These are phyloP conservation scores for Pentalonia nigronervosa DNA, from an alignment of 1,140 invertebrate species.

Conservation along the genomic window DNA sequence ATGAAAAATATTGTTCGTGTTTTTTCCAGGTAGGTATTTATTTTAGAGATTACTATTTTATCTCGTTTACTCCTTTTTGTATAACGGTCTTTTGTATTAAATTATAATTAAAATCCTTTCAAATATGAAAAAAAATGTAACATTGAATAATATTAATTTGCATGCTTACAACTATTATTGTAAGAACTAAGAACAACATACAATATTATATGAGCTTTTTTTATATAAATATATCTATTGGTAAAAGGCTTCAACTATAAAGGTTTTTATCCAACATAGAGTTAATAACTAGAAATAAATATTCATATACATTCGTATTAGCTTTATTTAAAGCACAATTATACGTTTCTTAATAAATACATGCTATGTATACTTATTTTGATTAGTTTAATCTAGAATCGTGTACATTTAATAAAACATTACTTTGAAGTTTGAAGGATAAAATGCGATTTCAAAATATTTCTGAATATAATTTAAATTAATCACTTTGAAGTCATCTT, in stretches of 20 bases:
- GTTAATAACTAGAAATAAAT: too few relatives aligned
- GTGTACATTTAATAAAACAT: neutral
- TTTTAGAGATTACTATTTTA: neutral
- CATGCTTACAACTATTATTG: neutral
- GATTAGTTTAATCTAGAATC: neutral
- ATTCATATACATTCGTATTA: neutral
- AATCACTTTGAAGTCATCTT: neutral
- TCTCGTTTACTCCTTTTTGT: neutral
- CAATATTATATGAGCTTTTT: neutral
- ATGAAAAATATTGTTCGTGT: neutral
- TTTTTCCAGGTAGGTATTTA: neutral
- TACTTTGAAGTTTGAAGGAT: neutral
- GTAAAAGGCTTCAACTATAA: too few relatives aligned
- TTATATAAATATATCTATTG: neutral
- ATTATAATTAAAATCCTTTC: neutral
- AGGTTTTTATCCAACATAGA: too few relatives aligned
- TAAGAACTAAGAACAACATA: neutral
- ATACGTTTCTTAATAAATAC: neutral
- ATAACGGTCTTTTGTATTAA: neutral
- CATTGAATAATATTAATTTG: neutral
- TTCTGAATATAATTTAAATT: neutral
- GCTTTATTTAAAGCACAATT: neutral
- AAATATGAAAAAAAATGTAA: neutral
- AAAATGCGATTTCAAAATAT: neutral
- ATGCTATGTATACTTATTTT: neutral